Base-by-base conservation (phyloP, 2,113 vertebrate species). In the Picathartes gymnocephalus region DNA sequence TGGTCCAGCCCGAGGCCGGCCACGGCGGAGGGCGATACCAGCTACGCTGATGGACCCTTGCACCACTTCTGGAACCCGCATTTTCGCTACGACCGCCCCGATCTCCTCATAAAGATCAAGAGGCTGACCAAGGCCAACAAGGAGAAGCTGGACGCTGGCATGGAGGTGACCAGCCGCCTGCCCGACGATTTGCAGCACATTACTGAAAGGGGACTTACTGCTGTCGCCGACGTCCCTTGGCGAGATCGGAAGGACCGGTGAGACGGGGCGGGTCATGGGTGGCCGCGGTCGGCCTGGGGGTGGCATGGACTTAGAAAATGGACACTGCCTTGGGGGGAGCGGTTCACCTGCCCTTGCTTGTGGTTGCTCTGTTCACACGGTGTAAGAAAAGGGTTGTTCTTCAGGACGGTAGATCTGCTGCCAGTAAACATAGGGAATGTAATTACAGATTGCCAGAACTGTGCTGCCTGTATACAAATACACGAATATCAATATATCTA, bases 91-190 rank as follows among this genome's bases (percentile, higher is more conserved):
- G 21, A 14, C 54, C 70, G 78, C 11, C 86, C 78, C 30, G 86
- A 89, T 39, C 86, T 89, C 39, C 70, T 89, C 24, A 7, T 81
- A 8, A 24, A 81, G 69, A 82, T 89, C 79, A 89, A 40, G 62
- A 82, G 87, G 35, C 79, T 82, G 54, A 89, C 87, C 54, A 89
- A 69, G 47, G 62, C 78, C 47, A 82, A 82, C 47, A 89, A 42
- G 62, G 62, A 54, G 70, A 89, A 89, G 62, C 54, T 89, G 78
- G 47, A 53, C 70, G 87, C 87, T 12, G 87, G 78, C 47, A 47
- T 89, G n/a, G 56, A 82, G 31, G 87, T 89, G 40, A 60, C 54
- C n/a, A 89, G 78, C 62, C 87, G 70, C 30, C 54, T 82, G 30
- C 7, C 48, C 17, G 47, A 69, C 17, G 61, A 82, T n/a, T 15